Percentiles rank a stretch among this genome's conserved stretches.
Evolutionary conservation across 2,888 invertebrate species (phyloP).

Genomic region (Lithophane ornitopus): DNA sequence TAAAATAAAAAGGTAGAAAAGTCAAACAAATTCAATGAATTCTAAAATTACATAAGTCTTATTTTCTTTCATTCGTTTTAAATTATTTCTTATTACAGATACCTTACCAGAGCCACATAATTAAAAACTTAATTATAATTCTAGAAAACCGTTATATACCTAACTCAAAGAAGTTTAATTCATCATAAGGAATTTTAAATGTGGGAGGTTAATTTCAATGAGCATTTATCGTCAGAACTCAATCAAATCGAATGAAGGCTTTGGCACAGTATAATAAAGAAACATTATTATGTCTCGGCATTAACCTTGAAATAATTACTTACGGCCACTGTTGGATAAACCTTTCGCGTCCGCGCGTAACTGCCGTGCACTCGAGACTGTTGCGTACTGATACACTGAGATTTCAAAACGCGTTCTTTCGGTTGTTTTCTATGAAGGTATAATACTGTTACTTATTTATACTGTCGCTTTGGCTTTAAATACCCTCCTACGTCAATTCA

Average conservation of each 20-base stretch:
- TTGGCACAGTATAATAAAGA: too few species aligned
- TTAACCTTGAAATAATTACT: too few species aligned
- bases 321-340: too few species aligned
- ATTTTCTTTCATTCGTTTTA: background rate
- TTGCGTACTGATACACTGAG: too few species aligned
- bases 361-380: too few species aligned
- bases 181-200: conserved; percentile 2
- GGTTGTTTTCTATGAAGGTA: too few species aligned
- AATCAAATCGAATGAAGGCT: background rate
- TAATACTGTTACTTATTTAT: too few species aligned
- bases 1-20: background rate
- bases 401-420: too few species aligned
- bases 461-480: background rate
- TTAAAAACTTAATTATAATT: background rate
- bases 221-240: background rate
- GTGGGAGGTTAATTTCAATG: background rate
- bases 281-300: too few species aligned
- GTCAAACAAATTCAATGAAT: background rate
- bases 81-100: conserved; percentile 2
- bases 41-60: background rate
- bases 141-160: background rate
- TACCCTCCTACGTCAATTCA: background rate
- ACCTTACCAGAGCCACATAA: background rate
- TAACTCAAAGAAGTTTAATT: background rate
- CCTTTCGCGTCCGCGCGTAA: too few species aligned